phyloP scores from a whole-genome alignment of 1,140 invertebrate genomes.

The Trachelipus rathkii region DNA sequence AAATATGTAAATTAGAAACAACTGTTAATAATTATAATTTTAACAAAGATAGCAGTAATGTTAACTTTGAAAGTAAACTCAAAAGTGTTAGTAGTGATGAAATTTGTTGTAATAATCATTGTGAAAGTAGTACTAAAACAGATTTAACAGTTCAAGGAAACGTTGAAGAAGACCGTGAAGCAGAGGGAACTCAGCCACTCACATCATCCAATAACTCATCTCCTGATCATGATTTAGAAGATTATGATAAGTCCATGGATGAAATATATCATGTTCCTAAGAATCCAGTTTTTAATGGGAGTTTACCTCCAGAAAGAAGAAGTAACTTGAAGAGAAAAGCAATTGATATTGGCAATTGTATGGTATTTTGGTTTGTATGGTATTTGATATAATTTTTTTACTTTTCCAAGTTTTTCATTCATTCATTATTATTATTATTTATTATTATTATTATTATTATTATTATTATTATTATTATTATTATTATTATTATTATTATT shows the following conservation, averaged over 20 bases:
- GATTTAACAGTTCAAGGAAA: background rate
- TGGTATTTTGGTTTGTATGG: background rate
- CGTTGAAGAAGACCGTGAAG: background rate
- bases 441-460: too few species aligned
- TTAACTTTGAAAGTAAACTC: background rate
- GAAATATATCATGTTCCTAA: constrained; percentile 2
- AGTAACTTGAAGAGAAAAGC: background rate
- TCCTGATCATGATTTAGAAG: background rate
- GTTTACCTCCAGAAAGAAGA: background rate
- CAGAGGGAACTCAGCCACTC: background rate
- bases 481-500: too few species aligned
- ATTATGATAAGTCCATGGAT: background rate
- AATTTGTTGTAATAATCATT: background rate
- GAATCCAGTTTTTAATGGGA: background rate
- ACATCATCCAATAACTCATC: background rate
- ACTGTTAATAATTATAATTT: constrained; percentile 4
- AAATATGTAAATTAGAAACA: background rate
- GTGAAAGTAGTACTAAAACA: background rate
- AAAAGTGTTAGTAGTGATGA: constrained; percentile 2
- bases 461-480: too few species aligned
- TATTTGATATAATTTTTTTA: too few species aligned
- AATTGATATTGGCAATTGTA: background rate
- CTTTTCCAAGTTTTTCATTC: too few species aligned
- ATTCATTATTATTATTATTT: too few species aligned
- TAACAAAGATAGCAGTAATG: background rate